These are phyloP conservation scores for Zeuzera pyrina DNA, from an alignment of 2,888 invertebrate species.

Conservation along the genomic window DNA sequence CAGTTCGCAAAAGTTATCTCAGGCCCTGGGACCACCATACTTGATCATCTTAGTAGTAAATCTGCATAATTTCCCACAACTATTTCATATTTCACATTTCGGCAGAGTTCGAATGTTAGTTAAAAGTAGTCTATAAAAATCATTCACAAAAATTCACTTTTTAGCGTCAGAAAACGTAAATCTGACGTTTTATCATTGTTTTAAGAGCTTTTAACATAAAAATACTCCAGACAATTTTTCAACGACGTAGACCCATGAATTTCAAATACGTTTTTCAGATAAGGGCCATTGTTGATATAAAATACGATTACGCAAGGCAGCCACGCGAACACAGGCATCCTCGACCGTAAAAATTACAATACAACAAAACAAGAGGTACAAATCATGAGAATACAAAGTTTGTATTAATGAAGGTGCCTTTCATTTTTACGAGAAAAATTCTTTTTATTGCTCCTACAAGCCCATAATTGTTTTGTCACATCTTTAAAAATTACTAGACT, in stretches of 20 bases:
- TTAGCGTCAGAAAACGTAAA: constrained; percentile 28
- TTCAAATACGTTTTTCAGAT: constrained; percentile 64
- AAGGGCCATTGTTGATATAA: constrained; percentile 64
- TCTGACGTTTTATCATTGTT: constrained; percentile 22
- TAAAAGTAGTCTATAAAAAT: no score
- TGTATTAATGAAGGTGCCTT: constrained; percentile 50
- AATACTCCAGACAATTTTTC: constrained; percentile 57
- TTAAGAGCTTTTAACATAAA: constrained; percentile 49
- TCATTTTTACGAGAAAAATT: constrained; percentile 33
- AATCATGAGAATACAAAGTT: constrained; percentile 60
- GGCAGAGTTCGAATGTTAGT: no score
- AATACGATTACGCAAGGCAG: constrained; percentile 60
- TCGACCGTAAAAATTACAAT: constrained; percentile 61
- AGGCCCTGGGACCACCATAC: no score
- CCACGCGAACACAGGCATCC: constrained; percentile 57
- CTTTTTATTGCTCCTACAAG: background rate
- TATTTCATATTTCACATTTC: no score
- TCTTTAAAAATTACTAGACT: no score
- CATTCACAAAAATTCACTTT: constrained; percentile 25
- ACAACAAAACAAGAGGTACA: constrained; percentile 54
- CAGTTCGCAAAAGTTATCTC: no score
- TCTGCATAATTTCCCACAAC: no score
- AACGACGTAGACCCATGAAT: constrained; percentile 56
- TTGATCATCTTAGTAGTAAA: no score
- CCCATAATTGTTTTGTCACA: no score